phyloP scores from a whole-genome alignment of 2,113 vertebrate species.

The Brachirus orientalis region DNA sequence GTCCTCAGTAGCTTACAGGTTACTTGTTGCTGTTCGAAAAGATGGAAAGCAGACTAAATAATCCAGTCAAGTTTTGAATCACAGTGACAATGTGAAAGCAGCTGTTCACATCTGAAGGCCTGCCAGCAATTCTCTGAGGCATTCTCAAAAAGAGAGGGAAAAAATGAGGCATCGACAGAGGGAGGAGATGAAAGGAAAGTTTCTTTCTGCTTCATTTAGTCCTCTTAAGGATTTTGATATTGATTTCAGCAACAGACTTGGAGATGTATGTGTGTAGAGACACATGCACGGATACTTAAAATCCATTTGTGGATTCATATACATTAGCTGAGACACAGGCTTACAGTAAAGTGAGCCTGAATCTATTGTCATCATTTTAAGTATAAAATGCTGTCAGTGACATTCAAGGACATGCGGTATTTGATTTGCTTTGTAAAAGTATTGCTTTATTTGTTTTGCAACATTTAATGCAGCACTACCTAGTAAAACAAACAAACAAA shows the following conservation, averaged over 20 bases:
- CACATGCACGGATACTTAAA: constrained; percentile 9
- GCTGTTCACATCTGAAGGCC: constrained; percentile 70
- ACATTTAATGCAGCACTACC: constrained; percentile 17
- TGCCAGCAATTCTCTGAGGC: constrained; percentile 51
- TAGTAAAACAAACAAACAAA: neutral
- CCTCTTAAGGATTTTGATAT: constrained; percentile 48
- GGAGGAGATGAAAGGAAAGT: constrained; percentile 52
- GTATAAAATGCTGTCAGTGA: constrained; percentile 3
- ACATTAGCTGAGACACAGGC: constrained; percentile 11
- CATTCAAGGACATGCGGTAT: constrained; percentile 29
- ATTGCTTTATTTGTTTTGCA: constrained; percentile 24
- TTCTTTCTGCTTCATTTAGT: constrained; percentile 40
- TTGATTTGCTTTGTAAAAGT: constrained; percentile 24
- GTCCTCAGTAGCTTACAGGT: constrained; percentile 47
- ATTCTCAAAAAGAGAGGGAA: constrained; percentile 40
- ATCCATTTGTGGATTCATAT: constrained; percentile 13
- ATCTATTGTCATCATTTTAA: constrained; percentile 26
- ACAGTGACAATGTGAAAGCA: constrained; percentile 61
- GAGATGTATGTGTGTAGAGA: constrained; percentile 23
- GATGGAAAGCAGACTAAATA: constrained; percentile 76
- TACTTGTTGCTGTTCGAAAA: constrained; percentile 58
- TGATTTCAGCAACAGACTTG: constrained; percentile 47
- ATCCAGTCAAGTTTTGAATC: constrained; percentile 58
- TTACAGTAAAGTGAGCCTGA: constrained; percentile 7
- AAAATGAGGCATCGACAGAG: constrained; percentile 25